A percentile compares a stretch with the other conserved stretches of the same genome.
Conservation (phyloP, 2,888 invertebrate genomes). For the Pomacea canaliculata region DNA sequence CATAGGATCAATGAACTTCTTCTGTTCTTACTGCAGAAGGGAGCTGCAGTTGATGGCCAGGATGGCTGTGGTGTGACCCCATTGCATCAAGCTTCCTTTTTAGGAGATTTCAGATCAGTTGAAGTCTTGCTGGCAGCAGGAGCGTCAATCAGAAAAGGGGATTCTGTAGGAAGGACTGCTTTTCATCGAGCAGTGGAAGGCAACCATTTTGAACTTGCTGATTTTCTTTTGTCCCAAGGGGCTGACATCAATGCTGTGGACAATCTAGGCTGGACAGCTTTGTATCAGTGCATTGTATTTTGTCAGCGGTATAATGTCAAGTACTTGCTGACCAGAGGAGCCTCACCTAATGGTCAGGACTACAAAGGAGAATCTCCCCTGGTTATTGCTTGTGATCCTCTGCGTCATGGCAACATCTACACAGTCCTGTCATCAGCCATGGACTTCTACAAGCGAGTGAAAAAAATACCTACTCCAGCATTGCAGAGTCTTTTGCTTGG, state of each 20-base stretch:
- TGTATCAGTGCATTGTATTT: slow-evolving; percentile 5
- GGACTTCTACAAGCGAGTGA: slow-evolving; percentile 10
- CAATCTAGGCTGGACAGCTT: slow-evolving; percentile 5
- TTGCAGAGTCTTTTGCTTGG: slow-evolving; percentile 6
- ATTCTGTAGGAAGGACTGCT: slow-evolving; percentile 7
- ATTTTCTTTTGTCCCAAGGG: neutral
- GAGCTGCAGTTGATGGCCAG: slow-evolving; percentile 1
- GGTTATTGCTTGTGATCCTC: neutral
- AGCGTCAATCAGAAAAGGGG: neutral
- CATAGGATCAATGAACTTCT: neutral
- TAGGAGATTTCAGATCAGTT: neutral
- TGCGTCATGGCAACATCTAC: neutral
- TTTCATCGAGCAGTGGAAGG: slow-evolving; percentile 6
- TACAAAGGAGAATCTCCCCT: neutral
- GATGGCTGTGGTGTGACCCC: slow-evolving; percentile 7
- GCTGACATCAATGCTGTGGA: neutral
- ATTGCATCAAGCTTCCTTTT: neutral
- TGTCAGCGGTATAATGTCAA: neutral
- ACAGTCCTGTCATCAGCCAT: slow-evolving; percentile 1
- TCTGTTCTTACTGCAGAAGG: neutral
- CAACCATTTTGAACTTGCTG: slow-evolving; percentile 2
- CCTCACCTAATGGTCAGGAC: neutral
- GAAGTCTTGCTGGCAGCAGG: slow-evolving; percentile 1
- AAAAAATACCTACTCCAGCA: slow-evolving; percentile 1
- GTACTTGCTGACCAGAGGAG: neutral